Conservation (phyloP, 2,113 vertebrate species). For the Mirounga angustirostris region DNA sequence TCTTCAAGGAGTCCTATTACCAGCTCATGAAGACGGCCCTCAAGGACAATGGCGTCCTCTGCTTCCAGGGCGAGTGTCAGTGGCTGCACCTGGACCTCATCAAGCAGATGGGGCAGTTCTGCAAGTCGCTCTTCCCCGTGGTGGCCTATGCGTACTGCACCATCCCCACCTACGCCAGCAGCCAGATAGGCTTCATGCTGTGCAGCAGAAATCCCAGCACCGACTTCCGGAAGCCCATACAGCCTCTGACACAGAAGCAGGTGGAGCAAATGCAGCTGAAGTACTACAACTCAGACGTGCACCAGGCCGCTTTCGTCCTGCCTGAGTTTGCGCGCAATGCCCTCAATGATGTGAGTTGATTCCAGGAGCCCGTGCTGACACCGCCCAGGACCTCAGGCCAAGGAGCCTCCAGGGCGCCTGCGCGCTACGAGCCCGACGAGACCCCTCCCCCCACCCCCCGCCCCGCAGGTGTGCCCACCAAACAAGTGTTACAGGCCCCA, state of each 20-base stretch:
- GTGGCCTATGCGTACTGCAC: constrained; percentile 97
- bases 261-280: constrained; percentile 93
- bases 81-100: constrained; percentile 99
- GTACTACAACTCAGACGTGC: constrained; percentile 97
- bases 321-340: constrained; percentile 98
- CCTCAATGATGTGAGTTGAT: constrained; percentile 87
- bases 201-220: constrained; percentile 97
- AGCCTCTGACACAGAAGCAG: constrained; percentile 91
- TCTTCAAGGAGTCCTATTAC: constrained; percentile 99
- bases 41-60: constrained; percentile 95
- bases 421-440: constrained; percentile 74
- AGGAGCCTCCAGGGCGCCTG: constrained; percentile 50
- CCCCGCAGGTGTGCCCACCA: constrained; percentile 77
- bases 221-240: constrained; percentile 93
- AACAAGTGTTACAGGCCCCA: constrained; percentile 78
- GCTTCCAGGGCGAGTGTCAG: constrained; percentile 98
- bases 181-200: constrained; percentile 99
- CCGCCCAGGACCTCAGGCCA: constrained; percentile 67
- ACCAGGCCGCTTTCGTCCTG: constrained; percentile 95
- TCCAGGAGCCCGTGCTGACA: constrained; percentile 9
- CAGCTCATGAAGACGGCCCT: constrained; percentile 98
- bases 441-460: constrained; percentile 39
- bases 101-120: constrained; percentile 98
- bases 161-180: constrained; percentile 98
- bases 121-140: constrained; percentile 96